phyloP scores from a whole-genome alignment of 2,888 invertebrate genomes.

The Pseudococcus longispinus region DNA sequence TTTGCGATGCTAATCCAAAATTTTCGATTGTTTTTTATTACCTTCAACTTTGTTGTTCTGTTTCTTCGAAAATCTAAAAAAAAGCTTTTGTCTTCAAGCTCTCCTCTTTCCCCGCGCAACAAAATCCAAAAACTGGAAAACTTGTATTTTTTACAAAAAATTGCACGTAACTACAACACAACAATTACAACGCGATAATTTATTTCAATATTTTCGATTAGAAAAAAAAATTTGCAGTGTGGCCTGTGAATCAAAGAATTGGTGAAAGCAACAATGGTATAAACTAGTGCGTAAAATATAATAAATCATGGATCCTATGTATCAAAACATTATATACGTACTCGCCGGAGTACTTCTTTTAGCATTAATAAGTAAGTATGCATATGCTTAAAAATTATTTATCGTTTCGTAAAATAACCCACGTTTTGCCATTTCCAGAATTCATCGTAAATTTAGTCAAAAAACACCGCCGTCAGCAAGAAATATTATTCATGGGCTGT shows the following conservation, averaged over 20 bases:
- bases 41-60: background rate
- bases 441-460: constrained; percentile 15
- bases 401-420: background rate
- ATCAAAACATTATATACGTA: background rate
- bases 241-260: background rate
- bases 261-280: background rate
- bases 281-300: background rate
- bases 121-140: too few relatives aligned
- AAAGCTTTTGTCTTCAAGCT: background rate
- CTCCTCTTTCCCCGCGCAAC: background rate
- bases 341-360: constrained; percentile 14
- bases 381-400: background rate
- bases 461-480: constrained; percentile 64
- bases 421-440: background rate
- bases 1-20: too few relatives aligned
- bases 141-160: too few relatives aligned
- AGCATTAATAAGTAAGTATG: background rate
- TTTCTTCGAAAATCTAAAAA: background rate
- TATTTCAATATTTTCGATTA: background rate
- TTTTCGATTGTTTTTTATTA: too few relatives aligned
- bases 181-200: background rate
- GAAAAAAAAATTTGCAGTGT: background rate
- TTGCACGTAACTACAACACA: background rate
- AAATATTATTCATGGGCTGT: constrained; percentile 81
- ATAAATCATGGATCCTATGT: constrained; percentile 8